Base-by-base conservation (phyloP, 2,797 vertebrate genomes). In the Sebastes vulpes region DNA sequence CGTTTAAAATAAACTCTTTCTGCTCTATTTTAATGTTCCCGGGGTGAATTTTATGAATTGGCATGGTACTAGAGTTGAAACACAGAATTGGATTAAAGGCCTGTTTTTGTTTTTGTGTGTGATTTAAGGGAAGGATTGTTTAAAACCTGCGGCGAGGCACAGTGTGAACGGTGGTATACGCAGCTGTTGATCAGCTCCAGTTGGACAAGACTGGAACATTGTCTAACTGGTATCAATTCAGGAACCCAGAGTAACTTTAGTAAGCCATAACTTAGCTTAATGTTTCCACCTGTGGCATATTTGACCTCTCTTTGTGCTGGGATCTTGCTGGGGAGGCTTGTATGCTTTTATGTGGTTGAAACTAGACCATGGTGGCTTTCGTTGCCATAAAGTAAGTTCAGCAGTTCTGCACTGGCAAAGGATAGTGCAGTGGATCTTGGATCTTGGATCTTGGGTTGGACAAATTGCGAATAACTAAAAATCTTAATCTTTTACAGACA, bases 61-160 rank as follows among this genome's bases (percentile, higher is more conserved):
- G 25, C 1, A 4, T 58, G n/a, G 11, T 21, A n/a, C n/a, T 23
- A n/a, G 0, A 70, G 12, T n/a, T 58, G 32, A 65, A 52, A 38
- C 12, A 38, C 69, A 77, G n/a, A 0, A 6, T 8, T 48, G 25
- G 29, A 65, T 77, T 38, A 46, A 76, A 38, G 10, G 21, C 56
- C 60, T 86, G 79, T 48, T 86, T 77, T 81, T 63, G 10, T 78
- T 52, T 74, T 72, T 78, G 4, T 11, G 9, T 32, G 5, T 52
- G 52, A 75, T 82, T 76, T 58, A 71, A 48, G 5, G 21, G 35
- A 25, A 54, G 21, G 9, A 7, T 76, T 20, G 32, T 56, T 48
- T 61, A 11, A 67, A 77, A 18, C 20, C 52, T 63, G 10, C 1
- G 2, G 4, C 35, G 72, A 74, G 25, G 6, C 4, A 20, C 28